phyloP scores from a whole-genome alignment of 1,140 invertebrate species.

The Cepaea nemoralis region DNA sequence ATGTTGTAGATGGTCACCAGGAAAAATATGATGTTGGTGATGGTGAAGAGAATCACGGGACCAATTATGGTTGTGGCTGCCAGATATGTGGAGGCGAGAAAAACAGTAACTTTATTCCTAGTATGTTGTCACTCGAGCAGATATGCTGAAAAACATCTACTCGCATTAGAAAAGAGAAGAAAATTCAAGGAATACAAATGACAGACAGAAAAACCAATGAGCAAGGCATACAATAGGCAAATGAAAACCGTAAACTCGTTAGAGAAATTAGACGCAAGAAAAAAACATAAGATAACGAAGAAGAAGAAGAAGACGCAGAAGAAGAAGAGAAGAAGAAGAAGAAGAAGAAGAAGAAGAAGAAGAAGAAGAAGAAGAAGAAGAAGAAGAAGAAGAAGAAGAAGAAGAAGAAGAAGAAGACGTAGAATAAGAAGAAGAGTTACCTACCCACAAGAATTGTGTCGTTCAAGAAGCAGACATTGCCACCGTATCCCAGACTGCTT shows the following conservation, averaged over 20 bases:
- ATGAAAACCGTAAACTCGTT: neutral
- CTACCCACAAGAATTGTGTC: slow-evolving; percentile 8
- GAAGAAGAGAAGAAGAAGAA: too few species aligned
- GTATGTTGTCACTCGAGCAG: too few species aligned
- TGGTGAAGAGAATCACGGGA: neutral
- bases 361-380: neutral
- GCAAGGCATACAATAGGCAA: neutral
- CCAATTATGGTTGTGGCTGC: neutral
- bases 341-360: neutral
- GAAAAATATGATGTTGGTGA: neutral
- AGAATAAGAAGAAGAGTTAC: too few species aligned
- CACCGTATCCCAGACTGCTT: neutral
- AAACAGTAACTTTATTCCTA: neutral
- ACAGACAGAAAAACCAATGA: too few species aligned
- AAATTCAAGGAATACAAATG: too few species aligned
- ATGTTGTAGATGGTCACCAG: neutral
- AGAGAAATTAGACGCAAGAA: neutral
- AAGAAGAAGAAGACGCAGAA: neutral
- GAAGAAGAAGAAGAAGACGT: neutral
- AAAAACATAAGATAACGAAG: neutral
- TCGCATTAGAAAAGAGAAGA: too few species aligned
- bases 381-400: neutral
- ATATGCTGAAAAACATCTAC: neutral
- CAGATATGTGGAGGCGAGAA: neutral
- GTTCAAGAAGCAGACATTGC: slow-evolving; percentile 47